Evolutionary conservation across 2,797 vertebrate species (phyloP), one percentile per base, ranked within the genome.

Genomic region (Propithecus deckenii): DNA sequence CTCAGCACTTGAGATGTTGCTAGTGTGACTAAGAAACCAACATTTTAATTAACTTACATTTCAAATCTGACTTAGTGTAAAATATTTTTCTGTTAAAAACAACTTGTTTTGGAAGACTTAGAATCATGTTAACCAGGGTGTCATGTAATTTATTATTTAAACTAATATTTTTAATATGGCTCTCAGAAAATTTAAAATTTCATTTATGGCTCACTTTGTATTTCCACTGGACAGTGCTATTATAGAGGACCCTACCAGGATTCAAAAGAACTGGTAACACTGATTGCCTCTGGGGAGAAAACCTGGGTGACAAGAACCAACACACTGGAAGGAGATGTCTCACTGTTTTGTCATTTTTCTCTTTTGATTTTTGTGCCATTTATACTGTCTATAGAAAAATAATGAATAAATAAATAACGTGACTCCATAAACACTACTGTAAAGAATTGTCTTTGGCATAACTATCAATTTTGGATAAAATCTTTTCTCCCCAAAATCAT

Each of bases 1-100:
- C 76, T 91, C 6, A 59, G 28, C 52, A 65, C 41, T 52, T 23
- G 46, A 69, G 32, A 96, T 20, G 41, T 67, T 67, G 50, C 71
- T 71, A 50, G 7, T 22, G 20, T 38, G 38, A 79, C 15, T 25
- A 35, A 80, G 57, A 61, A 55, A 86, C 12, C 76, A 57, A 78
- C 57, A 75, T 86, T 59, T 61, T 61, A 78, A 81, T 59, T 17
- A 71, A 78, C 43, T 74, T 71, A 89, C n/a, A 80, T 90, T 94
- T 94, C 52, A 89, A 94, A 85, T 38, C 20, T 79, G 61, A 87
- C 41, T 74, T 32, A 43, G 2, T 43, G 0, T 69, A 71, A 90
- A 91, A 46, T 80, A 83, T 61, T 83, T 96, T 74, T 76, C 25
- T 43, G 13, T 74, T 90, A 88, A 94, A 95, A 32, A 90, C 11